These are phyloP conservation scores for Oxyura jamaicensis DNA, from an alignment of 2,113 vertebrate species.

Conservation along the genomic window DNA sequence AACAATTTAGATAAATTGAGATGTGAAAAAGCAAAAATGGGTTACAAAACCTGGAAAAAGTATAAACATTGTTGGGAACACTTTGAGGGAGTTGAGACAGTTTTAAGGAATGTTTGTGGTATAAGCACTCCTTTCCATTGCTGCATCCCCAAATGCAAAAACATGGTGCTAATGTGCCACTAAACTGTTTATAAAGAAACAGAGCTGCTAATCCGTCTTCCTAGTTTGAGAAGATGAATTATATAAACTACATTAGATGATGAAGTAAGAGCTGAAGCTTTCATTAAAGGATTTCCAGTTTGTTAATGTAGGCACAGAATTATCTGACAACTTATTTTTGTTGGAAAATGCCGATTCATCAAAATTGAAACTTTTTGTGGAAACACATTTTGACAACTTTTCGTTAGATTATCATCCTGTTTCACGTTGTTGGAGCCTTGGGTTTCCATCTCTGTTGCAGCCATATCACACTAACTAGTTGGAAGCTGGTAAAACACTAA, in stretches of 20 bases:
- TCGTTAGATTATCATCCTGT: background rate
- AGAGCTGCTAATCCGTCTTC: background rate
- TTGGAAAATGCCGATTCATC: background rate
- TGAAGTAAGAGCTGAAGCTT: background rate
- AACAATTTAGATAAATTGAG: background rate
- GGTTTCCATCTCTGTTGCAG: background rate
- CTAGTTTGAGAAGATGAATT: background rate
- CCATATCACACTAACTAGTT: background rate
- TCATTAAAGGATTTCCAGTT: background rate
- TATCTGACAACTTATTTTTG: background rate
- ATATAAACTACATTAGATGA: background rate
- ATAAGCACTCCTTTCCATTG: background rate
- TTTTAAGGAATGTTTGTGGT: background rate
- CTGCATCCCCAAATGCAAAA: background rate
- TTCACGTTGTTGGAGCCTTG: background rate
- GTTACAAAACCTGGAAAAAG: background rate
- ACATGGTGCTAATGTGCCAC: background rate
- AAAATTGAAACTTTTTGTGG: background rate
- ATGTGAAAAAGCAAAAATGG: background rate
- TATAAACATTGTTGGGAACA: background rate
- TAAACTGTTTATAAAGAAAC: background rate
- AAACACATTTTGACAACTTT: background rate
- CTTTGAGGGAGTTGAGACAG: background rate
- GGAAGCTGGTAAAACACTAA: background rate
- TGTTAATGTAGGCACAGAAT: background rate